These are phyloP conservation scores for Trididemnum miniatum DNA, from an alignment of 23 tunicate species.

Conservation along the genomic window DNA sequence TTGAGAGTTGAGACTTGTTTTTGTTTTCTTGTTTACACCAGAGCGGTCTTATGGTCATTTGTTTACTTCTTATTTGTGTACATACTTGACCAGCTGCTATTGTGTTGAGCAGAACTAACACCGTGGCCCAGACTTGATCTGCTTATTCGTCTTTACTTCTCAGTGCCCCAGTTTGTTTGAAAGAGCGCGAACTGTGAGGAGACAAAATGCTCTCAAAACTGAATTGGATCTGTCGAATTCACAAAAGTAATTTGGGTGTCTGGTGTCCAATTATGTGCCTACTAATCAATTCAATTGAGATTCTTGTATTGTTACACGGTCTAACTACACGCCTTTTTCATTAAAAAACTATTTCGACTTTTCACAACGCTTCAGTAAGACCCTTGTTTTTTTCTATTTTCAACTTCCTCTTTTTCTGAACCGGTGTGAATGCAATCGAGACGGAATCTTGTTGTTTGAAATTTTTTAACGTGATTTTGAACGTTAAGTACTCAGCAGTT, in stretches of 20 bases:
- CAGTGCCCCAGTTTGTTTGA: no score
- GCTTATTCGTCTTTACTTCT: no score
- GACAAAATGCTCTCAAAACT: no score
- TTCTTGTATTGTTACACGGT: background rate
- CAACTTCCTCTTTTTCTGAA: background rate
- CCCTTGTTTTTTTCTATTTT: background rate
- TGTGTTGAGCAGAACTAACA: no score
- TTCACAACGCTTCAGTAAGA: background rate
- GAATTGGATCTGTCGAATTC: no score
- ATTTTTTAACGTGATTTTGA: slow-evolving; percentile 30
- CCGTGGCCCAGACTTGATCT: no score
- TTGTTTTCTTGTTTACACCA: no score
- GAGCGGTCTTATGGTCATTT: no score
- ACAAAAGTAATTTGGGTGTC: slow-evolving; percentile 3
- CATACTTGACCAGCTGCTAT: no score
- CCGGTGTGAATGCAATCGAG: slow-evolving; percentile 3
- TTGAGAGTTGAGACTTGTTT: no score
- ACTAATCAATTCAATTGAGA: background rate
- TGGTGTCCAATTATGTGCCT: background rate
- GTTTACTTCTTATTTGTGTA: no score
- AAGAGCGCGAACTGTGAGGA: no score
- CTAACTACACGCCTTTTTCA: slow-evolving; percentile 33
- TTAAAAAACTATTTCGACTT: background rate
- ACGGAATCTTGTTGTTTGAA: background rate
- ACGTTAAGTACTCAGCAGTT: background rate